phyloP scores from a whole-genome alignment of 2,888 invertebrate species.

The Pterostichus niger region DNA sequence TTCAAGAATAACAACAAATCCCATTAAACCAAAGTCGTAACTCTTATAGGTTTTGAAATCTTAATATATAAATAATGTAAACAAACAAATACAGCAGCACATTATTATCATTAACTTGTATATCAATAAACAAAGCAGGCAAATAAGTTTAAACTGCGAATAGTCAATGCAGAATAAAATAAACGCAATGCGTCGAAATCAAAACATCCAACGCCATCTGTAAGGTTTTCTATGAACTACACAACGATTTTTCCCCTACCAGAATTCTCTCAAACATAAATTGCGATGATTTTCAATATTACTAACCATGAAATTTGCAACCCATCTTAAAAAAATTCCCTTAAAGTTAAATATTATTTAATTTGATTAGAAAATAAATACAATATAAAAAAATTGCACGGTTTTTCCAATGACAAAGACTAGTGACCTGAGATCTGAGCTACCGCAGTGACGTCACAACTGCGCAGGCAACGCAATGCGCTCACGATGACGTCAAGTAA shows the following conservation, averaged over 20 bases:
- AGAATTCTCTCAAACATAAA: background rate
- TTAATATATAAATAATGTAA: too few species aligned
- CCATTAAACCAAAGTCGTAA: too few species aligned
- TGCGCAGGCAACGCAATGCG: slow-evolving; percentile 64
- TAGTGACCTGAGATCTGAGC: slow-evolving; percentile 56
- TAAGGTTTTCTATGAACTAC: slow-evolving; percentile 19
- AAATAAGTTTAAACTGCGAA: slow-evolving; percentile 7
- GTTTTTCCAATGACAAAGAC: slow-evolving; percentile 39
- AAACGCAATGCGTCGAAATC: slow-evolving; percentile 56
- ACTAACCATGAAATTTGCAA: background rate
- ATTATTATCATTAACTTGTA: too few species aligned
- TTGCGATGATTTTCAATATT: background rate
- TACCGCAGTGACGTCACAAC: slow-evolving; percentile 65
- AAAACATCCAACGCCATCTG: slow-evolving; percentile 52
- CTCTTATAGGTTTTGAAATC: too few species aligned
- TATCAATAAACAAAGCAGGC: background rate
- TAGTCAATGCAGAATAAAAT: slow-evolving; percentile 53
- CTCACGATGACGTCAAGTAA: slow-evolving; percentile 52
- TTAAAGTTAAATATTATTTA: background rate
- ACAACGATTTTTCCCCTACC: slow-evolving; percentile 60
- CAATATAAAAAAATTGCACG: background rate
- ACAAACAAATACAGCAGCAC: too few species aligned
- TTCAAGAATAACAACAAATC: too few species aligned
- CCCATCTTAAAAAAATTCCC: background rate
- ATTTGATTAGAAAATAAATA: slow-evolving; percentile 16